phyloP scores from a whole-genome alignment of 2,113 vertebrate species.

The Motacilla tschutschensis region DNA sequence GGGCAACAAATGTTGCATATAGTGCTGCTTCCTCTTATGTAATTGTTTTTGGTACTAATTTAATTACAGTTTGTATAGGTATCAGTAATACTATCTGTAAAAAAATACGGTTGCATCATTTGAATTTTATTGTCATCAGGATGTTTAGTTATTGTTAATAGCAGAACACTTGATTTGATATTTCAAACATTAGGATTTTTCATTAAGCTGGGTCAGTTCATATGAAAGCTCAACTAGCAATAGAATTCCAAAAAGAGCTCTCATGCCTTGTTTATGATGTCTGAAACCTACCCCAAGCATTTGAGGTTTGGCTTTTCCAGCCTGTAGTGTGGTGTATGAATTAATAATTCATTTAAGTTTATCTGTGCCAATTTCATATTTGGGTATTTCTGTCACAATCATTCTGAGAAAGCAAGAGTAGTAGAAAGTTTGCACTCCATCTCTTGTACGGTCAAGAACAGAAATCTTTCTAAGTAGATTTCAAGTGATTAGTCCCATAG shows the following conservation, averaged over 20 bases:
- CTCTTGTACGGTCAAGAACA: background rate
- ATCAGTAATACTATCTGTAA: background rate
- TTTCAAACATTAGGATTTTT: background rate
- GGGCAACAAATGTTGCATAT: accelerated
- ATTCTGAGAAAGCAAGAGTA: background rate
- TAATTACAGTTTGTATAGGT: background rate
- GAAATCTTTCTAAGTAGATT: background rate
- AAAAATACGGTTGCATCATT: background rate
- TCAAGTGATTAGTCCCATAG: background rate
- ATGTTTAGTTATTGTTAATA: background rate
- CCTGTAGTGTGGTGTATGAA: background rate
- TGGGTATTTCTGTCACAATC: background rate
- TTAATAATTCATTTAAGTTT: background rate
- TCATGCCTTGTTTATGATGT: background rate
- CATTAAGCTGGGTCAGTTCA: background rate
- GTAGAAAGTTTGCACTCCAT: background rate
- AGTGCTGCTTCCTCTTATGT: background rate
- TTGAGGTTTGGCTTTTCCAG: background rate
- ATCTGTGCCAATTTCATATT: background rate
- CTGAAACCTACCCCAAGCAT: background rate
- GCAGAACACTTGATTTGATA: background rate
- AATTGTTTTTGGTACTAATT: background rate
- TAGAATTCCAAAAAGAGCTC: background rate
- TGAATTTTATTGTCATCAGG: background rate
- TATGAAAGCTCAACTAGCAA: background rate